A percentile compares a stretch with the other conserved stretches of the same genome.
These are phyloP conservation scores for Schizothorax lantsangensis DNA, from an alignment of 2,797 vertebrate genomes.

Conservation along the genomic window DNA sequence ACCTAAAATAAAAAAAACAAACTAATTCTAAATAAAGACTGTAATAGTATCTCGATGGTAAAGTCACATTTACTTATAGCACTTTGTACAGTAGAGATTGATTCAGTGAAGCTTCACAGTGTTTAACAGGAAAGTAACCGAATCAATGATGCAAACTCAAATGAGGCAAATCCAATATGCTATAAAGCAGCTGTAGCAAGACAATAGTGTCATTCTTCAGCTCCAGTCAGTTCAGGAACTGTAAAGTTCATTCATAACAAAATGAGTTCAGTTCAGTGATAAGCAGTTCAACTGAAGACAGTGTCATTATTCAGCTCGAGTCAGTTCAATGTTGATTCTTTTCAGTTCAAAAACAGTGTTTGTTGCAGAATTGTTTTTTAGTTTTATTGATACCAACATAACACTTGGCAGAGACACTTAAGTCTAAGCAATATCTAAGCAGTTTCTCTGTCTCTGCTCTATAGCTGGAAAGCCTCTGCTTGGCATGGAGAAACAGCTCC, in stretches of 20 bases:
- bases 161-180: not conserved
- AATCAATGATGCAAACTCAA: not conserved
- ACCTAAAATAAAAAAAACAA: not conserved
- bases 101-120: not conserved
- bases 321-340: not conserved
- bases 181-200: not conserved
- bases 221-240: not conserved
- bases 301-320: not conserved
- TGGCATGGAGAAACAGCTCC: slow-evolving; percentile 93
- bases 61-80: not conserved
- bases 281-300: not conserved
- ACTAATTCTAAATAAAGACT: no score
- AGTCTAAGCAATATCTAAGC: not conserved
- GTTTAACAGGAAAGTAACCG: not conserved
- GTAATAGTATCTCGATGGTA: not conserved
- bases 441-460: slow-evolving; percentile 40
- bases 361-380: not conserved
- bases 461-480: slow-evolving; percentile 91
- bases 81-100: not conserved
- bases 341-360: not conserved
- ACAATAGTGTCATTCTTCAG: not conserved
- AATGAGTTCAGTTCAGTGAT: not conserved
- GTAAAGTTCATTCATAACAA: not conserved
- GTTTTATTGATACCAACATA: not conserved
- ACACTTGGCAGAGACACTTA: not conserved